A percentile compares a stretch with the other conserved stretches of the same genome.
These are phyloP conservation scores for Tupaia chinensis DNA, from an alignment of 2,113 vertebrate genomes.

Conservation along the genomic window DNA sequence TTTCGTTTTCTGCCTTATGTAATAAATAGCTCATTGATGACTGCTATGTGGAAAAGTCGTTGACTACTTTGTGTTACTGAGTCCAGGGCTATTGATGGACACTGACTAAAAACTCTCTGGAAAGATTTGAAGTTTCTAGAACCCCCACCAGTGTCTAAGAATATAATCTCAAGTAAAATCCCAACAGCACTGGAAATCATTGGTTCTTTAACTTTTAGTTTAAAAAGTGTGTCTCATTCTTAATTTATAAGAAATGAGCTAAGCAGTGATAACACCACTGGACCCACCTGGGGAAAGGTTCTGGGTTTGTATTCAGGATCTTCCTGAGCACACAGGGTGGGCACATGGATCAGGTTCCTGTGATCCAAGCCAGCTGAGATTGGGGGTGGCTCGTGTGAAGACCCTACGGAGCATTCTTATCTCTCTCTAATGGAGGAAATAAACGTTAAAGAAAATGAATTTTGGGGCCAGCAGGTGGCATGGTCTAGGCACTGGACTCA, in stretches of 20 bases:
- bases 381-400: no score
- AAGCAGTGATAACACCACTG: no score
- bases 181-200: not conserved
- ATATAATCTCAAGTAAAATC: not conserved
- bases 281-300: no score
- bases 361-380: no score
- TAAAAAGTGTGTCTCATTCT: not conserved
- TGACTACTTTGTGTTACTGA: not conserved
- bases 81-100: not conserved
- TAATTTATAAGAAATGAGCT: not conserved
- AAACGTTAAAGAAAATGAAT: no score
- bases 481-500: no score
- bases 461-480: no score
- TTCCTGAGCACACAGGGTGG: no score
- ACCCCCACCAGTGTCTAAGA: not conserved
- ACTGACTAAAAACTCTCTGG: not conserved
- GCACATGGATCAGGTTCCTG: no score
- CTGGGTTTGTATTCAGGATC: no score
- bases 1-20: not conserved
- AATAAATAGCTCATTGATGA: not conserved
- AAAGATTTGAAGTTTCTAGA: not conserved
- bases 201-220: not conserved
- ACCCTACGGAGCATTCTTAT: no score
- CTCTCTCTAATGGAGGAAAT: no score
- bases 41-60: not conserved